Evolutionary conservation across 2,113 vertebrate genomes (phyloP).

Genomic region (Dromiciops gliroides): DNA sequence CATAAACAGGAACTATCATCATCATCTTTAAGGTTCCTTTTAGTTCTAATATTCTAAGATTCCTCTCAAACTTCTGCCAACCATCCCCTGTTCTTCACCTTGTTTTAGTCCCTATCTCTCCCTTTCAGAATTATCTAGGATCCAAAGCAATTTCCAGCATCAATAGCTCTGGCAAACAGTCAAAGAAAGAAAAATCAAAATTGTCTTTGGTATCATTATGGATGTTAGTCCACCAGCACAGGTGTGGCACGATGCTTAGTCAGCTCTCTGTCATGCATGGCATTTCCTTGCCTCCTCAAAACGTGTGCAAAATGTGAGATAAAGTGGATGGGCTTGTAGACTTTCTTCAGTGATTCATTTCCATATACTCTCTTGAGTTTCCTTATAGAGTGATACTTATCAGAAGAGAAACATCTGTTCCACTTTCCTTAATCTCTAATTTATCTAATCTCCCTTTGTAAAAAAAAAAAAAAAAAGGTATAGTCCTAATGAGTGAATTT

Average conservation of each 20-base stretch:
- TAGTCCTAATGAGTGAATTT: conserved; percentile 68
- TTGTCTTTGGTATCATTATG: rapidly evolving
- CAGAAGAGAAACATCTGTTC: conserved; percentile 77
- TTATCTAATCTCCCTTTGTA: conserved; percentile 73
- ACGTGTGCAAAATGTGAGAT: conserved; percentile 16
- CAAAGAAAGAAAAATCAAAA: rapidly evolving
- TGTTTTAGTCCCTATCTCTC: background rate
- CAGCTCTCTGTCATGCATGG: conserved; percentile 29
- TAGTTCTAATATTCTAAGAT: background rate
- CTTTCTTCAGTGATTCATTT: conserved; percentile 45
- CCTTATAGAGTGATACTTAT: conserved; percentile 72
- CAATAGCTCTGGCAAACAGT: background rate
- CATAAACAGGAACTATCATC: background rate
- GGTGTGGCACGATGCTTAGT: conserved; percentile 40
- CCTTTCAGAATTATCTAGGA: background rate
- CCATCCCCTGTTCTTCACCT: background rate
- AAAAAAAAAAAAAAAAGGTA: too few relatives aligned
- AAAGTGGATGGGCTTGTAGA: background rate
- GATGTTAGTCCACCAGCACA: background rate
- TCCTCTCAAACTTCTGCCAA: background rate
- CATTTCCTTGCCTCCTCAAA: conserved; percentile 34
- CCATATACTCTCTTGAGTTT: conserved; percentile 46
- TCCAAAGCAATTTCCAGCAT: background rate
- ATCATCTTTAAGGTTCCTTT: background rate
- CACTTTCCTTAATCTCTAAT: conserved; percentile 75